Conservation (phyloP, 2,113 vertebrate species). For the Lepisosteus oculatus region DNA sequence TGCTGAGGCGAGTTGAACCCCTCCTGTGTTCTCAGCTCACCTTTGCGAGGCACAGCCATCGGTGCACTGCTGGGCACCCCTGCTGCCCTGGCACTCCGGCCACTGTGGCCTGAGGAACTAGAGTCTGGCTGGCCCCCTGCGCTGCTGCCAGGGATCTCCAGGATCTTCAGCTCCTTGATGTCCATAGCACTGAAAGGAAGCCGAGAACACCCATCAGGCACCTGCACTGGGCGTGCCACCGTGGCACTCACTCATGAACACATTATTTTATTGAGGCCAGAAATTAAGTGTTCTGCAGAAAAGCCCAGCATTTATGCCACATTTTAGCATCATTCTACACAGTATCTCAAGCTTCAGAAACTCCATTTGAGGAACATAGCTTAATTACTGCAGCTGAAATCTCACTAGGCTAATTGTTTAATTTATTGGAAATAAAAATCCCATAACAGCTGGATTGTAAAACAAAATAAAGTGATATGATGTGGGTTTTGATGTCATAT, state of each 20-base stretch:
- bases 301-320: not conserved
- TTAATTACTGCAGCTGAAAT: too few species aligned
- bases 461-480: too few species aligned
- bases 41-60: slow-evolving; percentile 76
- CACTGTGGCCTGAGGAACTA: slow-evolving; percentile 42
- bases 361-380: too few species aligned
- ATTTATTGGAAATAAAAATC: too few species aligned
- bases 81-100: slow-evolving; percentile 25
- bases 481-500: too few species aligned
- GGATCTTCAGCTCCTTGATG: slow-evolving; percentile 93
- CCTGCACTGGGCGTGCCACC: not conserved
- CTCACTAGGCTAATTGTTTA: too few species aligned
- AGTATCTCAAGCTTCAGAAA: too few species aligned
- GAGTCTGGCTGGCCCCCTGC: slow-evolving; percentile 38
- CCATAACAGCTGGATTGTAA: too few species aligned
- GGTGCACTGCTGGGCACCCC: slow-evolving; percentile 64
- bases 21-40: slow-evolving; percentile 66
- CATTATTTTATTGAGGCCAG: not conserved
- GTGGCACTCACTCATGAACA: not conserved
- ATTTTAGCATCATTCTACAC: too few species aligned
- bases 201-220: not conserved
- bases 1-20: slow-evolving; percentile 69
- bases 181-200: slow-evolving; percentile 81
- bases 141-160: slow-evolving; percentile 71
- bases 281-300: not conserved